phyloP scores from a whole-genome alignment of 2,888 invertebrate species.

The Acrobasis repandana region DNA sequence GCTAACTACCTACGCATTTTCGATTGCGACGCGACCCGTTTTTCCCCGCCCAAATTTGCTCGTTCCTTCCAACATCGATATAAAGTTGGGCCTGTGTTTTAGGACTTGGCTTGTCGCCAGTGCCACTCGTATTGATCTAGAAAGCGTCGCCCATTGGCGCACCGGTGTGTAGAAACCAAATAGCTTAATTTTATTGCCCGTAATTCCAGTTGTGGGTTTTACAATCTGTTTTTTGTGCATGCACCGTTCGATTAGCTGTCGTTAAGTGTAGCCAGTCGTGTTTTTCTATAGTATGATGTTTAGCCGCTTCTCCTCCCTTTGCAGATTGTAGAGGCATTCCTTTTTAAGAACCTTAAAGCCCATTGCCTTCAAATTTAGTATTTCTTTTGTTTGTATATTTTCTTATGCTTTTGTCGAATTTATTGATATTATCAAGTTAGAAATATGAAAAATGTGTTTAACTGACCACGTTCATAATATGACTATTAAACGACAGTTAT shows the following conservation, averaged over 20 bases:
- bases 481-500: not conserved
- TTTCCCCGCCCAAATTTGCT: too few relatives aligned
- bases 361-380: too few relatives aligned
- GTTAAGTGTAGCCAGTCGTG: not conserved
- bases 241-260: not conserved
- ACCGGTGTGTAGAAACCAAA: constrained; percentile 15
- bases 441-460: not conserved
- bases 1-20: too few relatives aligned
- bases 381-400: too few relatives aligned
- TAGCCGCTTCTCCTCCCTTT: too few relatives aligned
- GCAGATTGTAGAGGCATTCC: too few relatives aligned
- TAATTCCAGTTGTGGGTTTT: constrained; percentile 2
- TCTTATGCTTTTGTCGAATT: too few relatives aligned
- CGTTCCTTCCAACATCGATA: constrained; percentile 47
- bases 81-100: constrained; percentile 56
- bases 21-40: too few relatives aligned
- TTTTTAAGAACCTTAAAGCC: too few relatives aligned
- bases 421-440: not conserved
- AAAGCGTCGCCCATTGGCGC: constrained; percentile 31
- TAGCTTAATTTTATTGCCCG: constrained; percentile 16
- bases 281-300: not conserved
- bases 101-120: constrained; percentile 69
- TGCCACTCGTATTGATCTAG: constrained; percentile 50
- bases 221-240: not conserved
- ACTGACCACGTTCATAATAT: not conserved